phyloP scores from a whole-genome alignment of 1,140 invertebrate genomes.

The Mizuhopecten yessoensis region DNA sequence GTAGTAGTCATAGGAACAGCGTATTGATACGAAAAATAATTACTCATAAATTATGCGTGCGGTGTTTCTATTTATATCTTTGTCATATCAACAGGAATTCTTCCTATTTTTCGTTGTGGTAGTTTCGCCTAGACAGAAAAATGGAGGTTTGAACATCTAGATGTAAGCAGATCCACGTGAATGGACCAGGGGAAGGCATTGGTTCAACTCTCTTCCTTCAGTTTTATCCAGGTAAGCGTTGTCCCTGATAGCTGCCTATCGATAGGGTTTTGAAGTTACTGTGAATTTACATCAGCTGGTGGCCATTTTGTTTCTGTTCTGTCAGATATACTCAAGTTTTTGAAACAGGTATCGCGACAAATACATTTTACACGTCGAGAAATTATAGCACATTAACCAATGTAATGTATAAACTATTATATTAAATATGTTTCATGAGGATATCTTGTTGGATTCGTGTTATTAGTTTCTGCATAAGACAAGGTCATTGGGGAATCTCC shows the following conservation, averaged over 20 bases:
- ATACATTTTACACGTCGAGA: background rate
- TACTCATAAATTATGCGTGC: conserved; percentile 40
- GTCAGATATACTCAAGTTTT: background rate
- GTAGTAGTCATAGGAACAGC: background rate
- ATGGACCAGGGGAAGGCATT: conserved; percentile 72
- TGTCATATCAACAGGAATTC: conserved; percentile 52
- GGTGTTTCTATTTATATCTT: conserved; percentile 49
- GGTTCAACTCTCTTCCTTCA: conserved; percentile 64
- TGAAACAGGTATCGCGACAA: background rate
- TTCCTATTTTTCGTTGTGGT: conserved; percentile 62
- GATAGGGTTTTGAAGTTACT: background rate
- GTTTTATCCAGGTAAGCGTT: conserved; percentile 62
- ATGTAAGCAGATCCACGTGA: conserved; percentile 69
- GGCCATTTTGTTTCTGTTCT: conserved; percentile 47
- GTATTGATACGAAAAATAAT: conserved; percentile 30
- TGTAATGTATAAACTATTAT: background rate
- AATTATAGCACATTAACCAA: background rate
- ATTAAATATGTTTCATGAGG: background rate
- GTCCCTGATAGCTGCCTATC: background rate
- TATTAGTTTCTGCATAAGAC: background rate
- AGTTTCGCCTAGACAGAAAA: conserved; percentile 61
- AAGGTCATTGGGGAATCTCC: conserved; percentile 10
- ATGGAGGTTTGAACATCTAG: conserved; percentile 69
- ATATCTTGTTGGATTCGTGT: background rate
- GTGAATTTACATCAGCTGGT: conserved; percentile 50